A percentile compares a stretch with the other conserved stretches of the same genome.
phyloP scores from a whole-genome alignment of 2,797 vertebrate genomes.

The Pseudocheirus occidentalis region DNA sequence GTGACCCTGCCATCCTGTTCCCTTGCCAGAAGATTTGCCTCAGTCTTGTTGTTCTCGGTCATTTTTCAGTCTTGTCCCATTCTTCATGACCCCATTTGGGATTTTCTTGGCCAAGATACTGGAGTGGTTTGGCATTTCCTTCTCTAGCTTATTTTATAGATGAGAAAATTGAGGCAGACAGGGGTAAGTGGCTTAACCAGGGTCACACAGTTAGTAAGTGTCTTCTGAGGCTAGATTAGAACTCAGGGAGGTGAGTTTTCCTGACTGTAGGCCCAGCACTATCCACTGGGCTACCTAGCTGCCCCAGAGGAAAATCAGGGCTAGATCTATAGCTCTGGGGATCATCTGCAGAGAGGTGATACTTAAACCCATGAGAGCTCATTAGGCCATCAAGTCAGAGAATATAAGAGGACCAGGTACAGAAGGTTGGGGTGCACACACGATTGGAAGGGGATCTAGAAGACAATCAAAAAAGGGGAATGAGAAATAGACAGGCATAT shows the following conservation, averaged over 20 bases:
- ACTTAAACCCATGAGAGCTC: not conserved
- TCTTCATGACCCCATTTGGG: not conserved
- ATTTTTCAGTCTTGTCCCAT: not conserved
- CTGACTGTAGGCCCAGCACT: not conserved
- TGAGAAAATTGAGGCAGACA: not conserved
- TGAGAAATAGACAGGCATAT: not conserved
- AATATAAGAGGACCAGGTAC: not conserved
- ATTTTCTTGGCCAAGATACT: not conserved
- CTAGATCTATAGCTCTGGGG: not conserved
- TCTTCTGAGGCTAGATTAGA: not conserved
- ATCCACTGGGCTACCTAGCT: not conserved
- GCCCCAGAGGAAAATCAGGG: not conserved
- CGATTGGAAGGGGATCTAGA: not conserved
- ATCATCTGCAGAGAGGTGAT: not conserved
- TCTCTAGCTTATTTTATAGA: not conserved
- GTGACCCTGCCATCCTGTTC: too few relatives aligned
- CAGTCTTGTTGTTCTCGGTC: too few relatives aligned
- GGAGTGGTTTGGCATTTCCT: not conserved
- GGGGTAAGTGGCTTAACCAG: not conserved
- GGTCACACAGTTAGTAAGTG: not conserved
- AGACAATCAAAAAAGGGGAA: not conserved
- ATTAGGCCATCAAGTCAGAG: not conserved
- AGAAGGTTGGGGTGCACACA: not conserved
- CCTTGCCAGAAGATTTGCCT: too few relatives aligned
- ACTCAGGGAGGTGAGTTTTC: not conserved